Evolutionary conservation across 2,888 invertebrate genomes (phyloP), one percentile per base, ranked within the genome.

Genomic region (Cephus pygmeus): DNA sequence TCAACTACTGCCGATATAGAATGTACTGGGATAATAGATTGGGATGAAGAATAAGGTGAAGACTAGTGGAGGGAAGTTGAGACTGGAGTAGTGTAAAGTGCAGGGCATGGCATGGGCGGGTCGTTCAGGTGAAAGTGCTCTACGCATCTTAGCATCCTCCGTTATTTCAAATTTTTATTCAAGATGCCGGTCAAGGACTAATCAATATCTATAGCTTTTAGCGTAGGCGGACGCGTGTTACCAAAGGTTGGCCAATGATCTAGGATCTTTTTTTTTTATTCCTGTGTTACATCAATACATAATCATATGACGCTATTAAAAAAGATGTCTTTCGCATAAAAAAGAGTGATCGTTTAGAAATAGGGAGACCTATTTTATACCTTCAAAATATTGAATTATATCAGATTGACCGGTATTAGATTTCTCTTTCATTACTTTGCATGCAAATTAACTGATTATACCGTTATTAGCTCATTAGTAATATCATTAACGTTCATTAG

Each of bases 131-230:
- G 85, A 86, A 85, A 86, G 86, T 84, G 84, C 83, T 83, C 82
- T 80, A 84, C 85, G 85, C 84, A 85, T 85, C 85, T 82, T 80
- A 78, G 80, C 78, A 82, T 87, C 85, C 86, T 88, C 86, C 85
- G 84, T 87, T 87, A 85, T 84, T 86, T 85, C 79, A 83, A 85
- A 88, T 87, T 87, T 87, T 77, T 82, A 80, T 79, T 79, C 85
- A 82, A 85, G 83, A 88, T 87, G 80, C 84, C 85, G 88, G 88
- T 88, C 89, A 89, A 89, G 88, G 88, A 89, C 87, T 81, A 81
- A 75, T 79, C 79, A 79, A 83, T 82, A 84, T 84, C 81, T 82
- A 78, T 56, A 56, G 23, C 82, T 82, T 84, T 80, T 80, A 83
- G 40, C 34, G 79, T 76, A 68, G 79, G 79, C 79, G 56, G 74